These are phyloP conservation scores for Drosophila asahinai DNA, from an alignment of 1,140 invertebrate genomes.

Conservation along the genomic window DNA sequence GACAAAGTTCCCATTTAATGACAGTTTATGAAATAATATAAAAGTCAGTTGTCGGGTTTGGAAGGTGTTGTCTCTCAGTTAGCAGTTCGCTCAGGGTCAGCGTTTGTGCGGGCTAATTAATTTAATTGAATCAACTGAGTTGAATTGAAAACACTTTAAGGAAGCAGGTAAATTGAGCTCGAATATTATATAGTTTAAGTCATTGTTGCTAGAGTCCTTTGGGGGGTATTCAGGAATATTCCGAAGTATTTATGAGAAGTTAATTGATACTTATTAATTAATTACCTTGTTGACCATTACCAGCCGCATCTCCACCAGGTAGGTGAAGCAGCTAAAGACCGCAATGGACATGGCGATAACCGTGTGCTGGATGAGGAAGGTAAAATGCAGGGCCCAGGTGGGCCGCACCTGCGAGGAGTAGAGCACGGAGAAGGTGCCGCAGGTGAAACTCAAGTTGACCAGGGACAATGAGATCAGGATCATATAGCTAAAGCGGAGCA, in stretches of 20 bases:
- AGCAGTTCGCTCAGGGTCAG: conserved; percentile 13
- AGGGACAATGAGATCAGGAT: conserved; percentile 61
- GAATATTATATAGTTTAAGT: no score
- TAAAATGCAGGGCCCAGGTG: conserved; percentile 64
- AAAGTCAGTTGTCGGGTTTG: conserved; percentile 1
- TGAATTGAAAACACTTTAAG: conserved; percentile 30
- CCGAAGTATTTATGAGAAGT: not conserved
- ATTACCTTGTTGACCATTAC: conserved; percentile 77
- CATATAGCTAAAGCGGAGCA: conserved; percentile 70
- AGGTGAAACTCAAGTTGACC: conserved; percentile 58
- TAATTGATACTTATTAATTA: no score
- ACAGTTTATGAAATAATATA: conserved; percentile 68
- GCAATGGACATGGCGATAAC: conserved; percentile 67
- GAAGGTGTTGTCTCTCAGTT: conserved; percentile 14
- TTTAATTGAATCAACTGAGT: conserved; percentile 57
- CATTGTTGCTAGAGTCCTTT: not conserved
- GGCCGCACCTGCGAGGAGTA: conserved; percentile 57
- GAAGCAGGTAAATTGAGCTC: not conserved
- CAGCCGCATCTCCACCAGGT: conserved; percentile 74
- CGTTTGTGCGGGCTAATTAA: conserved; percentile 57
- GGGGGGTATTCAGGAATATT: not conserved
- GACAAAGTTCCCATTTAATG: conserved; percentile 53
- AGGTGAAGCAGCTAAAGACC: conserved; percentile 73
- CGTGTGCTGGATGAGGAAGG: conserved; percentile 77
- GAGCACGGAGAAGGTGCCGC: conserved; percentile 65